These are phyloP conservation scores for Bursaphelenchus mucronatus DNA, from an alignment of 1,140 invertebrate species.

Conservation along the genomic window DNA sequence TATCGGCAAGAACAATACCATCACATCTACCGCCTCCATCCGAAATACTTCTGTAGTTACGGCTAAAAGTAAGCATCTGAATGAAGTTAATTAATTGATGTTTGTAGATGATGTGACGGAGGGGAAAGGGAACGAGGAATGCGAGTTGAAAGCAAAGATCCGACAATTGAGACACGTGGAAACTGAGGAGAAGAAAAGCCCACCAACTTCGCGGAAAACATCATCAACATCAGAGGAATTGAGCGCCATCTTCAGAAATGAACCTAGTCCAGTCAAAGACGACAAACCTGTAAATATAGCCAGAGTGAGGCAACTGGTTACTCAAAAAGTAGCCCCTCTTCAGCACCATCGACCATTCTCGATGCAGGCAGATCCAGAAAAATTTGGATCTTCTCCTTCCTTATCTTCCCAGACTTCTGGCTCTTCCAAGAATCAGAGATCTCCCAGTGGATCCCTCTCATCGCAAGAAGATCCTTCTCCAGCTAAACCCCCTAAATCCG, in stretches of 20 bases:
- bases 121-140: constrained; percentile 23
- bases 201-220: neutral
- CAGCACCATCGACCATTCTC: constrained; percentile 54
- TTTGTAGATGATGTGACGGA: constrained; percentile 5
- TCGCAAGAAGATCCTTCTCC: neutral
- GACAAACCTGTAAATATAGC: constrained; percentile 28
- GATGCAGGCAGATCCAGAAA: constrained; percentile 38
- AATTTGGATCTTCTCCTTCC: constrained; percentile 3
- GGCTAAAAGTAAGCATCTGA: neutral
- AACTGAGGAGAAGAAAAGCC: constrained; percentile 4
- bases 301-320: constrained; percentile 50
- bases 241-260: neutral
- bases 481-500: constrained; percentile 7
- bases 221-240: constrained; percentile 1
- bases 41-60: neutral
- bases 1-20: constrained; percentile 3
- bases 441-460: constrained; percentile 4
- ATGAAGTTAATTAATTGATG: constrained; percentile 18
- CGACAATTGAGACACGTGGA: constrained; percentile 50
- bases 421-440: constrained; percentile 4
- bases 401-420: constrained; percentile 2
- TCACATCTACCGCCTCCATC: constrained; percentile 20
- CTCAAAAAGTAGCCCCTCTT: constrained; percentile 48
- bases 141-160: constrained; percentile 51
- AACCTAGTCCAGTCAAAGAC: neutral